phyloP scores from a whole-genome alignment of 2,113 vertebrate genomes.

The Indri indri region DNA sequence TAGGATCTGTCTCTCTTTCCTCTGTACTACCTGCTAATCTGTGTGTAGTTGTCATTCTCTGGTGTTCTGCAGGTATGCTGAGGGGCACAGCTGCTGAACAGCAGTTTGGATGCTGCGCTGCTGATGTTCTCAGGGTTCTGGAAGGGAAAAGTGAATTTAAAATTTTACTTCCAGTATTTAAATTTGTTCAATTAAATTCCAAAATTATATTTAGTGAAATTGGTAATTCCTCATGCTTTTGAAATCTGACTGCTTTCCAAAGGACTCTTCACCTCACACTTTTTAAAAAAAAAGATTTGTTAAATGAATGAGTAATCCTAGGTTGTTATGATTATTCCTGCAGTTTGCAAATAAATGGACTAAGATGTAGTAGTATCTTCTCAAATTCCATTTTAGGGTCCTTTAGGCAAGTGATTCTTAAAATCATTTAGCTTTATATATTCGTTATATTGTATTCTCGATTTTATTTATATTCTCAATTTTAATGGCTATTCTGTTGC shows the following conservation, averaged over 20 bases:
- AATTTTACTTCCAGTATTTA: background rate
- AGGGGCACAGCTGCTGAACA: accelerated
- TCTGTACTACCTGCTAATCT: accelerated
- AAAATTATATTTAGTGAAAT: background rate
- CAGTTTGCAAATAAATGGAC: background rate
- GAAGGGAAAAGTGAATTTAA: background rate
- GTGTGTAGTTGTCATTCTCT: accelerated
- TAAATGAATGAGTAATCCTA: background rate
- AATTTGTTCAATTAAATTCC: background rate
- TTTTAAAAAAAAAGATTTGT: background rate
- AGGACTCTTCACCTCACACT: background rate
- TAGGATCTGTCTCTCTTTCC: background rate
- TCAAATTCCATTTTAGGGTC: background rate
- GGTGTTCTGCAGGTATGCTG: accelerated
- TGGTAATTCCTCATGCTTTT: background rate
- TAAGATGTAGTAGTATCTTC: background rate
- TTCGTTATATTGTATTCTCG: background rate
- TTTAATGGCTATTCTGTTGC: background rate
- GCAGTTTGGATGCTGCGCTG: accelerated
- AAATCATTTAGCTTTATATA: background rate
- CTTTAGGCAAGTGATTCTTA: background rate
- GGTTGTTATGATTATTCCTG: background rate
- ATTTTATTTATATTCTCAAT: background rate
- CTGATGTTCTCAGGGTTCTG: accelerated
- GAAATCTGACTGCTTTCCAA: background rate